Conservation (phyloP, 2,888 invertebrate species). For the Ptilodon capucinus region DNA sequence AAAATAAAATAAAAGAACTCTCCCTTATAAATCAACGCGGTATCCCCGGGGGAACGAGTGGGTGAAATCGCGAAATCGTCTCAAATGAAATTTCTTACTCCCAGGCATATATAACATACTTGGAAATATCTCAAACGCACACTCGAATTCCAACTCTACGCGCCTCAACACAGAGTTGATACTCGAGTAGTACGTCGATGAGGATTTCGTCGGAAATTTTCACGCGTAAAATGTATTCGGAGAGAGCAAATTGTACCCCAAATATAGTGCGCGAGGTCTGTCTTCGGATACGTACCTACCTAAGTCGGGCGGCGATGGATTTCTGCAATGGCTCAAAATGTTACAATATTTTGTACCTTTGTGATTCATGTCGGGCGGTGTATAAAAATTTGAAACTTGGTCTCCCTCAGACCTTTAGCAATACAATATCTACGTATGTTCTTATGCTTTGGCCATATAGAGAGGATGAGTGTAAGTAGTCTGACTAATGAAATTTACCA, state of each 20-base stretch:
- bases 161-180: constrained; percentile 7
- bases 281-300: constrained; percentile 13
- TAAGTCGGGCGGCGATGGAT: constrained; percentile 11
- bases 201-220: constrained; percentile 48
- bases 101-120: constrained; percentile 60
- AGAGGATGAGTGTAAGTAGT: no score
- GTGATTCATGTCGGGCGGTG: no score
- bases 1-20: constrained; percentile 48
- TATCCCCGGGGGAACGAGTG: constrained; percentile 58
- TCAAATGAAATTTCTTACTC: constrained; percentile 79
- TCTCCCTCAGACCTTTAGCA: no score
- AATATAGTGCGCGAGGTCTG: constrained; percentile 52
- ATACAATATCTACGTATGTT: no score
- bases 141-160: constrained; percentile 25
- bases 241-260: constrained; percentile 65
- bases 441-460: no score
- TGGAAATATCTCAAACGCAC: constrained; percentile 34
- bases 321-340: constrained; percentile 1
- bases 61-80: constrained; percentile 73
- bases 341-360: background rate
- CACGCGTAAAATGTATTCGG: constrained; percentile 67
- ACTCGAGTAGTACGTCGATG: constrained; percentile 9
- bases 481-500: no score
- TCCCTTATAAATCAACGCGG: constrained; percentile 69
- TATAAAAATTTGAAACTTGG: no score